Evolutionary conservation across 2,888 invertebrate genomes (phyloP).

Genomic region (Noctua fimbriata): DNA sequence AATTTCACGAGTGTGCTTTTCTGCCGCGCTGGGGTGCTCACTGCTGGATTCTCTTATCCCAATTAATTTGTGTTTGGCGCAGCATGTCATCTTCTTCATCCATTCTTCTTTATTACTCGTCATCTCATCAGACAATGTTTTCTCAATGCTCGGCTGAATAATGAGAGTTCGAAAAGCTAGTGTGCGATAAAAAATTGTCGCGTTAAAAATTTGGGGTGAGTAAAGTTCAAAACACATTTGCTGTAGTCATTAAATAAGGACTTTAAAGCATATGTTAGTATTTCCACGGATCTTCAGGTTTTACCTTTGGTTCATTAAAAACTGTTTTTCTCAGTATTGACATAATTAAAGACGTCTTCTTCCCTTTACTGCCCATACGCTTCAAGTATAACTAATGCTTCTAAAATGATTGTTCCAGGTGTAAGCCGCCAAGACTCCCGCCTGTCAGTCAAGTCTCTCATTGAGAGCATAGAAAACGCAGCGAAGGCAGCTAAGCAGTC

Average conservation of each 20-base stretch:
- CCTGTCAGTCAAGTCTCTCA: constrained; percentile 96
- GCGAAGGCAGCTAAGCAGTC: constrained; percentile 93
- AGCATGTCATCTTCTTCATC: background rate
- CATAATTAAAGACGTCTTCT: too few species aligned
- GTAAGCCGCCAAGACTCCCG: constrained; percentile 93
- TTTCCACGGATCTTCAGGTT: background rate
- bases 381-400: background rate
- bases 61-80: too few species aligned
- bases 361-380: background rate
- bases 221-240: background rate
- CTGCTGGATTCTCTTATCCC: too few species aligned
- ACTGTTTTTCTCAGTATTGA: background rate
- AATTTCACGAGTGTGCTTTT: background rate
- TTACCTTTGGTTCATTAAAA: background rate
- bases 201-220: background rate
- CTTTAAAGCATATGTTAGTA: background rate
- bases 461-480: constrained; percentile 97
- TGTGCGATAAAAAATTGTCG: background rate
- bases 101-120: background rate
- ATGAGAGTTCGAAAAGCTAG: background rate
- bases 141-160: background rate
- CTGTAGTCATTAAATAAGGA: background rate
- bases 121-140: background rate
- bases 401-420: constrained; percentile 71
- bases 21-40: background rate